These are phyloP conservation scores for Apogon hyalosoma DNA, from an alignment of 2,797 vertebrate genomes.

Conservation along the genomic window DNA sequence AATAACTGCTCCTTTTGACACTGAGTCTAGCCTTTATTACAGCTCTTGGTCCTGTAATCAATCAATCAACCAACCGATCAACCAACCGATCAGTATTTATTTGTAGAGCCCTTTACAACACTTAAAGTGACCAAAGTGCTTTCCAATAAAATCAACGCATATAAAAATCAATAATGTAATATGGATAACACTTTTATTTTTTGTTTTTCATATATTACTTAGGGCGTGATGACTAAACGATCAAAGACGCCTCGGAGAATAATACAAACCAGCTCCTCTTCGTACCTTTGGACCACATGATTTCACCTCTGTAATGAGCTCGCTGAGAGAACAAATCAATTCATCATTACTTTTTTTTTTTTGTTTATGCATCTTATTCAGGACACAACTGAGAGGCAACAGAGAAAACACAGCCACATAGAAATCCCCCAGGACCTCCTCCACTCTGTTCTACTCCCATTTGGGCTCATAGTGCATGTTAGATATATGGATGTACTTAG, in stretches of 20 bases:
- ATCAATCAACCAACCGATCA: too few relatives aligned
- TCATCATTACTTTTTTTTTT: slow-evolving; percentile 2
- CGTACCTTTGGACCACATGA: background rate
- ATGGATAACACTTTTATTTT: too few relatives aligned
- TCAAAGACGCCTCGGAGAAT: background rate
- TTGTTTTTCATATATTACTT: background rate
- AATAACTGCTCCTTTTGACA: background rate
- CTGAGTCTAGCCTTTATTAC: too few relatives aligned
- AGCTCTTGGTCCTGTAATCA: background rate
- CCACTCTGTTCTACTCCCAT: slow-evolving; percentile 13
- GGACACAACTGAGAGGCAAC: slow-evolving; percentile 13
- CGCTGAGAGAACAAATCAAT: slow-evolving; percentile 2
- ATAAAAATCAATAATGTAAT: too few relatives aligned
- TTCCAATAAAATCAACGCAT: too few relatives aligned
- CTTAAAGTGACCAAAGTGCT: too few relatives aligned
- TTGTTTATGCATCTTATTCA: slow-evolving; percentile 22
- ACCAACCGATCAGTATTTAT: too few relatives aligned
- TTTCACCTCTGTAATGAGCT: background rate
- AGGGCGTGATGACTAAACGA: too few relatives aligned
- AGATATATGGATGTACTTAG: slow-evolving; percentile 20
- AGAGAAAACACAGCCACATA: slow-evolving; percentile 22
- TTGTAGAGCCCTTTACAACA: too few relatives aligned
- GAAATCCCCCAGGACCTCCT: slow-evolving; percentile 26
- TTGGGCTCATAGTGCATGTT: background rate
- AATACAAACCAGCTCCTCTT: background rate